Percentiles rank a stretch among this genome's conserved stretches.
These are phyloP conservation scores for Thalassarche chlororhynchos DNA, from an alignment of 2,113 vertebrate species.

Conservation along the genomic window DNA sequence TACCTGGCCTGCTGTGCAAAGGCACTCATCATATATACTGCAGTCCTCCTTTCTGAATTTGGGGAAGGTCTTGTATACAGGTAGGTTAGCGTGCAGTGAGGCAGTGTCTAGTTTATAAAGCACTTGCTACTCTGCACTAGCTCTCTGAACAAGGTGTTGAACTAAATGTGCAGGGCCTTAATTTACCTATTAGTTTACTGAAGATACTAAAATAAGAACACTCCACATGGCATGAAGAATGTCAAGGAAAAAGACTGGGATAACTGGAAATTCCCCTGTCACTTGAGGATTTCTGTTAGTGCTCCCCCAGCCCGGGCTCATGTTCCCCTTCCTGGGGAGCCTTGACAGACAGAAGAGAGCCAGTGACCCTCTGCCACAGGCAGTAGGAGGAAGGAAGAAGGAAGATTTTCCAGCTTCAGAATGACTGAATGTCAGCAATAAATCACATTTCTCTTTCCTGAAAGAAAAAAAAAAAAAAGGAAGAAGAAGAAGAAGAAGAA, in stretches of 20 bases:
- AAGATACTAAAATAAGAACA: neutral
- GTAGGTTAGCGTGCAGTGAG: neutral
- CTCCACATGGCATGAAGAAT: neutral
- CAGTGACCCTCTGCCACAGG: neutral
- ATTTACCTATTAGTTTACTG: neutral
- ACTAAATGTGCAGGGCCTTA: neutral
- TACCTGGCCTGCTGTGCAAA: neutral
- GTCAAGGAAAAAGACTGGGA: neutral
- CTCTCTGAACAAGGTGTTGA: neutral
- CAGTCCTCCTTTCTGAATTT: neutral
- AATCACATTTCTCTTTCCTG: neutral
- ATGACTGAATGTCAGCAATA: neutral
- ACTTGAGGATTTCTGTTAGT: neutral
- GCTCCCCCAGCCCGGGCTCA: neutral
- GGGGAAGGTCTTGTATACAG: neutral
- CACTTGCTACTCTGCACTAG: neutral
- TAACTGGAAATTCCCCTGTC: neutral
- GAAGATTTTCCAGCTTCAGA: neutral
- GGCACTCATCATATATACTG: fast-evolving
- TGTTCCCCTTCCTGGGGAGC: neutral
- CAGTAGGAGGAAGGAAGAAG: neutral
- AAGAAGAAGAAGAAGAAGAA: neutral
- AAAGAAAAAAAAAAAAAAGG: too few species aligned
- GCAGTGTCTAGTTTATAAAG: neutral
- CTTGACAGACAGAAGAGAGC: neutral